A percentile compares a stretch with the other conserved stretches of the same genome.
These are phyloP conservation scores for Drosophila bocki DNA, from an alignment of 1,140 invertebrate species.

Conservation along the genomic window DNA sequence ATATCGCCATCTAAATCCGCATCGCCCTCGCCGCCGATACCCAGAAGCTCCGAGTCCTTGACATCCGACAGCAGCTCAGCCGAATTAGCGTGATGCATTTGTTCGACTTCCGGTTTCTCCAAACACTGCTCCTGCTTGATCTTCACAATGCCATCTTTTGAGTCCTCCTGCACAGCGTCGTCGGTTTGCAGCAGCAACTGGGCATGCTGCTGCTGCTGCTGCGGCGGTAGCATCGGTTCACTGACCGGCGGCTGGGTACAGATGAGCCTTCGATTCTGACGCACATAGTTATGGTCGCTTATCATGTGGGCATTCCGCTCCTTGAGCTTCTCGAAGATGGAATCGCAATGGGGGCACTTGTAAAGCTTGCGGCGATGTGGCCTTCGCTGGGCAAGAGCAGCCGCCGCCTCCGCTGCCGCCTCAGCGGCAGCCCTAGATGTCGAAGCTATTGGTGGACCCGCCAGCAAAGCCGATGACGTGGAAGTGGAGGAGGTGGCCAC, in stretches of 20 bases:
- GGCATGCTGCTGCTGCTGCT: slow-evolving; percentile 11
- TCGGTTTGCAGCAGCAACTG: slow-evolving; percentile 26
- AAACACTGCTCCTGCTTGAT: slow-evolving; percentile 77
- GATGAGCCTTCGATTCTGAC: slow-evolving; percentile 78
- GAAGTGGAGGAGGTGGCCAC: slow-evolving; percentile 53
- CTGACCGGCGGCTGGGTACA: slow-evolving; percentile 59
- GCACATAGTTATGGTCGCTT: slow-evolving; percentile 76
- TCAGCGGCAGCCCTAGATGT: slow-evolving; percentile 69
- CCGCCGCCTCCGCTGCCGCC: slow-evolving; percentile 61
- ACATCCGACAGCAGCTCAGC: slow-evolving; percentile 60
- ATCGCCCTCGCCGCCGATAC: slow-evolving; percentile 34
- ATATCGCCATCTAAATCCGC: slow-evolving; percentile 46
- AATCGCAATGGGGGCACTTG: slow-evolving; percentile 76
- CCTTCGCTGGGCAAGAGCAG: slow-evolving; percentile 55
- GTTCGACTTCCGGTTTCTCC: slow-evolving; percentile 61
- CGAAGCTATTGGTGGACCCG: slow-evolving; percentile 75
- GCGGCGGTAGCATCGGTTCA: slow-evolving; percentile 31
- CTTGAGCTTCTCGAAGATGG: slow-evolving; percentile 73
- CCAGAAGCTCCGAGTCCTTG: slow-evolving; percentile 60
- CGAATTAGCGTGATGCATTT: slow-evolving; percentile 37
- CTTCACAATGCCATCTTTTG: slow-evolving; percentile 78
- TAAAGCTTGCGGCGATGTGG: slow-evolving; percentile 70
- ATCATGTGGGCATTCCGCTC: slow-evolving; percentile 84
- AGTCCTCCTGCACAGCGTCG: slow-evolving; percentile 60
- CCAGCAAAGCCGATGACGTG: slow-evolving; percentile 73